Conservation (phyloP, 2,888 invertebrate genomes). For the Parnassius mnemosyne region DNA sequence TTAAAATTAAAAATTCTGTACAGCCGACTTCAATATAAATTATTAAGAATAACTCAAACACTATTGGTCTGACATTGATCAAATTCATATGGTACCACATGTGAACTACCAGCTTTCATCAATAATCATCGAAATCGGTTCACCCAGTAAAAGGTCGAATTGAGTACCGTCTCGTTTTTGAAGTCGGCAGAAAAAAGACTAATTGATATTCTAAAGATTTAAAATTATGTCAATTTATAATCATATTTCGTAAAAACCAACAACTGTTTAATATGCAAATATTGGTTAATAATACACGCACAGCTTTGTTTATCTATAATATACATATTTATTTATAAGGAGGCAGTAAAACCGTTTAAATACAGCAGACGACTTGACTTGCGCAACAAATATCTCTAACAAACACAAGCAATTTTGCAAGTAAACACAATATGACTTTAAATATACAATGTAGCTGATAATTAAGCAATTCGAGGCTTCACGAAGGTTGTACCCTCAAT, state of each 20-base stretch:
- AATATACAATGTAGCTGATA: slow-evolving; percentile 21
- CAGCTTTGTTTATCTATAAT: slow-evolving; percentile 1
- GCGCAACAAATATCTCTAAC: neutral
- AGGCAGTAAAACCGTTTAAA: slow-evolving; percentile 6
- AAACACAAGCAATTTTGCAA: slow-evolving; percentile 22
- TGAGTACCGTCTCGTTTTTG: no score
- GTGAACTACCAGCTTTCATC: no score
- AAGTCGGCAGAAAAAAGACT: no score
- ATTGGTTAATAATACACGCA: slow-evolving; percentile 2
- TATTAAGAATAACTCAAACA: no score
- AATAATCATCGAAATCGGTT: no score
- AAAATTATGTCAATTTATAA: no score
- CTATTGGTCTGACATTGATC: no score
- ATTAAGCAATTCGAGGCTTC: slow-evolving; percentile 25
- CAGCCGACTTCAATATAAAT: no score
- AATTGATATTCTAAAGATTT: no score
- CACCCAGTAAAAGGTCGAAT: no score
- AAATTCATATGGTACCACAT: no score
- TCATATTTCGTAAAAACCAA: neutral
- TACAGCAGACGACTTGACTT: neutral
- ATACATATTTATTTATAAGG: slow-evolving; percentile 8
- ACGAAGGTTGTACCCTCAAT: slow-evolving; percentile 11
- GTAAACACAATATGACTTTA: slow-evolving; percentile 15
- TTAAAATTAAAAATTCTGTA: no score
- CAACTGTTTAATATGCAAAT: slow-evolving; percentile 4